phyloP scores from a whole-genome alignment of 2,113 vertebrate genomes.

The Nipponia nippon region DNA sequence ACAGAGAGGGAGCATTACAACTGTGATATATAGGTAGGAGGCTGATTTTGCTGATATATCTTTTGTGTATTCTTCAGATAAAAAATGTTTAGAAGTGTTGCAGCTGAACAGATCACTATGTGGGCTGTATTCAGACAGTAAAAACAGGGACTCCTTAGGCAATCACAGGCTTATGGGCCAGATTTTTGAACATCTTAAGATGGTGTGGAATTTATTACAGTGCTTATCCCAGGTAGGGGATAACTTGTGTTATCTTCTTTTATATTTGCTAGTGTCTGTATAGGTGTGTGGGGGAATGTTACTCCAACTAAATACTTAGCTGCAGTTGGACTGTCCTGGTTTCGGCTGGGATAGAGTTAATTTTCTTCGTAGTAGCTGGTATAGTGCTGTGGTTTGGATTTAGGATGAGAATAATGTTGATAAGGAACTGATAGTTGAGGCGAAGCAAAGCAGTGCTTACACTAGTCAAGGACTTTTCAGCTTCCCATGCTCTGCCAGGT shows the following conservation, averaged over 20 bases:
- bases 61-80: neutral
- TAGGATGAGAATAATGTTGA: too few relatives aligned
- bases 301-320: neutral
- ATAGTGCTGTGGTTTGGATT: too few relatives aligned
- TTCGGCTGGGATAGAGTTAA: too few relatives aligned
- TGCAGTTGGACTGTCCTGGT: neutral
- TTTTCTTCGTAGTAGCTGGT: too few relatives aligned
- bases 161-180: neutral
- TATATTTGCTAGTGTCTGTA: neutral
- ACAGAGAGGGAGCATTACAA: neutral
- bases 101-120: neutral
- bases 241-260: neutral
- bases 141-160: neutral
- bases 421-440: too few relatives aligned
- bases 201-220: neutral
- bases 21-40: neutral
- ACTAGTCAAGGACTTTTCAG: too few relatives aligned
- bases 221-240: neutral
- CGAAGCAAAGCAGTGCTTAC: too few relatives aligned
- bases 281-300: neutral
- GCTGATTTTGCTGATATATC: neutral
- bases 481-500: too few relatives aligned
- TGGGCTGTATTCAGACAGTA: fast-evolving
- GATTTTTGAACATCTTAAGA: neutral
- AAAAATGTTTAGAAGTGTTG: neutral